phyloP scores from a whole-genome alignment of 2,113 vertebrate genomes.

The Atractosteus spatula region DNA sequence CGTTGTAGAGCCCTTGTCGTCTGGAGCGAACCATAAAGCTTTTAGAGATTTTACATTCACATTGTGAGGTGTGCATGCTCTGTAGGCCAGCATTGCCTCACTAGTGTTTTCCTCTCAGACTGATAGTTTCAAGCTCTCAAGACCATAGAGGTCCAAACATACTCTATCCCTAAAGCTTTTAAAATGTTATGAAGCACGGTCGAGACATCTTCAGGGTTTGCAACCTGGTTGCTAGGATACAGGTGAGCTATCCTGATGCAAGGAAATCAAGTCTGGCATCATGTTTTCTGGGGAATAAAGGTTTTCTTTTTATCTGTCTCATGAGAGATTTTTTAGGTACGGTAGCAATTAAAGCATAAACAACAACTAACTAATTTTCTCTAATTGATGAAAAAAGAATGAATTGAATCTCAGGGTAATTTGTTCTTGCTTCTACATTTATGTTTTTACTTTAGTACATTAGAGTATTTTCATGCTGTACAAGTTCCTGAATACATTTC shows the following conservation, averaged over 20 bases:
- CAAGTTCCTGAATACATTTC: background rate
- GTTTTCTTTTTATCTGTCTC: slow-evolving; percentile 29
- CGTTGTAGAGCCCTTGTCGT: no score
- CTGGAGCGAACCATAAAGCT: no score
- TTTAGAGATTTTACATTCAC: background rate
- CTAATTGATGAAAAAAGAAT: slow-evolving; percentile 55
- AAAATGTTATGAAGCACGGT: slow-evolving; percentile 39
- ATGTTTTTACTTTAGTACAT: background rate
- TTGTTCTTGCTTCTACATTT: background rate
- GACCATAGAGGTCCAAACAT: background rate
- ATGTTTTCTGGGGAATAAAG: slow-evolving; percentile 48
- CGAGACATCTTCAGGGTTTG: slow-evolving; percentile 42
- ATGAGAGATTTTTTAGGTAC: slow-evolving; percentile 55
- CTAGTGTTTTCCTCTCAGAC: background rate
- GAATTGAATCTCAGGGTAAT: background rate
- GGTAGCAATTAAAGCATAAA: slow-evolving; percentile 13
- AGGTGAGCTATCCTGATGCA: slow-evolving; percentile 68
- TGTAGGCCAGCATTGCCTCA: background rate
- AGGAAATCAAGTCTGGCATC: slow-evolving; percentile 57
- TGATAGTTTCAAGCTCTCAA: background rate
- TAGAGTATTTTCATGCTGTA: background rate
- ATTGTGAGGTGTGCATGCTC: background rate
- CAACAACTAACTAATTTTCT: slow-evolving; percentile 51
- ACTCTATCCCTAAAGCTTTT: slow-evolving; percentile 15
- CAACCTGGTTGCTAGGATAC: slow-evolving; percentile 72